Conservation (phyloP, 2,888 invertebrate species). For the Tetrapedia diversipes region DNA sequence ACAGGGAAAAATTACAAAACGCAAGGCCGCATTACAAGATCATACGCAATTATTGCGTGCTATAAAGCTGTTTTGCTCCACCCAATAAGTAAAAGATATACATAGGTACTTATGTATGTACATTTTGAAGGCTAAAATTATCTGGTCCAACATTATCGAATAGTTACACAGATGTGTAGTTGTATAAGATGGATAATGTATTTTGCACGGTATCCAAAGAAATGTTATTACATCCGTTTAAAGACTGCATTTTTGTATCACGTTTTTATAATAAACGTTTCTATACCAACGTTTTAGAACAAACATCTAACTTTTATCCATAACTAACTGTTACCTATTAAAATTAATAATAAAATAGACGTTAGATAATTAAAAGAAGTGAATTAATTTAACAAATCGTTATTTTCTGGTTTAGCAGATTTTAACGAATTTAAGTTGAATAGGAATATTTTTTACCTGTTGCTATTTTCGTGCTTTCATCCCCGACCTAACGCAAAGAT, state of each 20-base stretch:
- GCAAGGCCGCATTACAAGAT: slow-evolving; percentile 6
- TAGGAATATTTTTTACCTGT: slow-evolving; percentile 58
- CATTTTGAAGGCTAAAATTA: too few species aligned
- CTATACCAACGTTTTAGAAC: neutral
- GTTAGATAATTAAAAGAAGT: too few species aligned
- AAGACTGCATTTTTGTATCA: slow-evolving; percentile 6
- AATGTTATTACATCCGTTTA: slow-evolving; percentile 9
- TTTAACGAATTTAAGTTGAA: too few species aligned
- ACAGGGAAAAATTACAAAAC: slow-evolving; percentile 11
- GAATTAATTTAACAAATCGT: too few species aligned
- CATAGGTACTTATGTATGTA: too few species aligned
- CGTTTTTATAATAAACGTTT: neutral
- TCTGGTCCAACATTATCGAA: slow-evolving; percentile 11
- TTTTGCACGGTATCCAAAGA: too few species aligned
- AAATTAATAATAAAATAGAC: too few species aligned
- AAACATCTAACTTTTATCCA: too few species aligned
- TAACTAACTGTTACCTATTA: too few species aligned
- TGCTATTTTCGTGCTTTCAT: slow-evolving; percentile 63
- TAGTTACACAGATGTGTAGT: slow-evolving; percentile 1
- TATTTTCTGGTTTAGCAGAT: too few species aligned
- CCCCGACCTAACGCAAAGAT: slow-evolving; percentile 65
- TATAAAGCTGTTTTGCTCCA: neutral
- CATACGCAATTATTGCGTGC: slow-evolving; percentile 19
- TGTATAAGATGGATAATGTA: slow-evolving; percentile 14
- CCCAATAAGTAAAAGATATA: neutral